A percentile compares a stretch with the other conserved stretches of the same genome.
Evolutionary conservation across 64 coral and sea anemone genomes (phyloP).

Genomic region (Pocillopora damicornis): DNA sequence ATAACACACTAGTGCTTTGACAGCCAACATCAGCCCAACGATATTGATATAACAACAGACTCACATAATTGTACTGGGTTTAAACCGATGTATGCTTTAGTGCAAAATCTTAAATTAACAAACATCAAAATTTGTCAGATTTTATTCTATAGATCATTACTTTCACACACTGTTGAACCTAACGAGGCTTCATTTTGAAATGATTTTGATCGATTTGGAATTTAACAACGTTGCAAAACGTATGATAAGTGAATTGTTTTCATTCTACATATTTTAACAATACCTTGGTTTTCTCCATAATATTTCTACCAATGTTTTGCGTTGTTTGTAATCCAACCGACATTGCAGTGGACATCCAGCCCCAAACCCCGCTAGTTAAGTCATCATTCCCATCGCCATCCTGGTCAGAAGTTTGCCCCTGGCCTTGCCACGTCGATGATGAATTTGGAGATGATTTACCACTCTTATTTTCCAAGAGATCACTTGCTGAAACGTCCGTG

Average conservation of each 20-base stretch:
- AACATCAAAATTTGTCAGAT: too few species aligned
- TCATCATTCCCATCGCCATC: slow-evolving; percentile 3
- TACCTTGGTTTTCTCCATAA: slow-evolving; percentile 99
- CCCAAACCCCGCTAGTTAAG: slow-evolving; percentile 73
- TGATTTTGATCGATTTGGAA: too few species aligned
- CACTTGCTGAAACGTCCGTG: background rate
- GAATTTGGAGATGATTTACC: background rate
- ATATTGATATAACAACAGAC: too few species aligned
- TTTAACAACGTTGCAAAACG: too few species aligned
- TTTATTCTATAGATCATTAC: too few species aligned
- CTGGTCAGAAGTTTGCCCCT: slow-evolving; percentile 12
- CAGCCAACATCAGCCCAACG: too few species aligned
- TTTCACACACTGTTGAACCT: too few species aligned
- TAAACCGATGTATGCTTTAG: too few species aligned
- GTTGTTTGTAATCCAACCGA: slow-evolving; percentile 85
- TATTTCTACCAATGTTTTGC: slow-evolving; percentile 93
- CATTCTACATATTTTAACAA: background rate
- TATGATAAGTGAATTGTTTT: background rate
- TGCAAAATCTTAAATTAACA: too few species aligned
- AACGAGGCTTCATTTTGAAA: too few species aligned
- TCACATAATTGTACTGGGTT: too few species aligned
- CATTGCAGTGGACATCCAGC: slow-evolving; percentile 97
- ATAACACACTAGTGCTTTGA: too few species aligned
- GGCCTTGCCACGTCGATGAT: slow-evolving; percentile 72
- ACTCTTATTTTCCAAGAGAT: background rate